A percentile compares a stretch with the other conserved stretches of the same genome.
These are phyloP conservation scores for Cydia amplana DNA, from an alignment of 1,140 invertebrate genomes.

Conservation along the genomic window DNA sequence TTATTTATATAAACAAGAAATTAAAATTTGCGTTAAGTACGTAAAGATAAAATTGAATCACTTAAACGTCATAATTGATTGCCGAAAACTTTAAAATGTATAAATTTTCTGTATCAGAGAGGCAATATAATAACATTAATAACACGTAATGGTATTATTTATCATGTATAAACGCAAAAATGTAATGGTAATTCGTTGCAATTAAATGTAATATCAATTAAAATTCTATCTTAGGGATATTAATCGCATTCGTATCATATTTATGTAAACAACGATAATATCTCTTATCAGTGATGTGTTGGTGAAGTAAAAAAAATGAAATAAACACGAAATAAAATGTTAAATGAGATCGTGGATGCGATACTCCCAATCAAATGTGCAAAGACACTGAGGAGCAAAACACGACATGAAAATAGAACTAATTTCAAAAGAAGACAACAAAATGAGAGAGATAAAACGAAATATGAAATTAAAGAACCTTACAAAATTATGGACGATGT, in stretches of 20 bases:
- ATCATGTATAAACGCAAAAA: neutral
- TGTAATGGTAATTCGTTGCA: neutral
- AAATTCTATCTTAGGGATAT: conserved; percentile 27
- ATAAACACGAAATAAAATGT: conserved; percentile 65
- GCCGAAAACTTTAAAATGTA: too few relatives aligned
- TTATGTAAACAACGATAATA: conserved; percentile 7
- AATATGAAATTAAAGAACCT: conserved; percentile 44
- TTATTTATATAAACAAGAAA: too few relatives aligned
- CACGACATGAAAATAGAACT: conserved; percentile 51
- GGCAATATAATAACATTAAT: too few relatives aligned
- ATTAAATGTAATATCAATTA: conserved; percentile 7
- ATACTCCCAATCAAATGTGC: conserved; percentile 56
- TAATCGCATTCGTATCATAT: conserved; percentile 41
- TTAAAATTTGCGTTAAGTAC: too few relatives aligned
- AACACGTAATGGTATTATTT: neutral
- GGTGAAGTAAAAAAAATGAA: conserved; percentile 57
- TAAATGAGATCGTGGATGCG: conserved; percentile 69
- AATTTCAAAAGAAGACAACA: conserved; percentile 55
- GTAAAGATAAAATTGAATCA: too few relatives aligned
- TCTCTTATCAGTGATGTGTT: conserved; percentile 33
- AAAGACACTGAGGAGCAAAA: conserved; percentile 47
- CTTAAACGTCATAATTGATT: too few relatives aligned
- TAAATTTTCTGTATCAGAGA: too few relatives aligned
- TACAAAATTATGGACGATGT: conserved; percentile 63
- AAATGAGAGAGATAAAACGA: conserved; percentile 35